Conservation (phyloP, 2,797 vertebrate genomes). For the Thunnus albacares region DNA sequence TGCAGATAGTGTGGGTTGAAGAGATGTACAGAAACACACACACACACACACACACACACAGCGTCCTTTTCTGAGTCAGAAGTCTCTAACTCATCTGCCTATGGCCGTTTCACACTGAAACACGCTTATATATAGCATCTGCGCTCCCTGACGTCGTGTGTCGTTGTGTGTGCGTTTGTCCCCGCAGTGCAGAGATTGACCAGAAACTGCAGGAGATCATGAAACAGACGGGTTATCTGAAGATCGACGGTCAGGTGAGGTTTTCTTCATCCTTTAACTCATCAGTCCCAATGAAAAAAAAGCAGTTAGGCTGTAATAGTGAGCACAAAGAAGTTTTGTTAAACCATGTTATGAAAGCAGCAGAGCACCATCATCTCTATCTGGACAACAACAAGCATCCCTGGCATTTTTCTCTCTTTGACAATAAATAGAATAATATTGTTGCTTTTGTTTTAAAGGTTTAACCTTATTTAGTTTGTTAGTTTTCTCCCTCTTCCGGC, state of each 20-base stretch:
- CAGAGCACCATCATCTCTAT: neutral
- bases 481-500: neutral
- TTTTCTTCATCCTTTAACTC: neutral
- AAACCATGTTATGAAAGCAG: slow-evolving; percentile 3
- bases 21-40: slow-evolving; percentile 12
- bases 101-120: neutral
- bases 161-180: slow-evolving; percentile 24
- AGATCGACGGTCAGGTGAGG: slow-evolving; percentile 94
- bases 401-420: neutral
- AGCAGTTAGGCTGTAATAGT: neutral
- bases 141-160: neutral
- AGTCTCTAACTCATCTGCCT: neutral
- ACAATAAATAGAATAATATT: slow-evolving; percentile 10
- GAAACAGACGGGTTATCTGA: slow-evolving; percentile 96
- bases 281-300: neutral
- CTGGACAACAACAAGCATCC: neutral
- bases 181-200: slow-evolving; percentile 93
- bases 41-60: neutral
- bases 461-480: slow-evolving; percentile 3
- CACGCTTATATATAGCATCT: neutral
- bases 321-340: neutral
- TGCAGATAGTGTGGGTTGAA: neutral
- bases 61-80: slow-evolving; percentile 21
- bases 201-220: slow-evolving; percentile 97
- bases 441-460: slow-evolving; percentile 6